Evolutionary conservation across 2,113 vertebrate species (phyloP), one percentile per base, ranked within the genome.

Genomic region (Eptesicus fuscus): DNA sequence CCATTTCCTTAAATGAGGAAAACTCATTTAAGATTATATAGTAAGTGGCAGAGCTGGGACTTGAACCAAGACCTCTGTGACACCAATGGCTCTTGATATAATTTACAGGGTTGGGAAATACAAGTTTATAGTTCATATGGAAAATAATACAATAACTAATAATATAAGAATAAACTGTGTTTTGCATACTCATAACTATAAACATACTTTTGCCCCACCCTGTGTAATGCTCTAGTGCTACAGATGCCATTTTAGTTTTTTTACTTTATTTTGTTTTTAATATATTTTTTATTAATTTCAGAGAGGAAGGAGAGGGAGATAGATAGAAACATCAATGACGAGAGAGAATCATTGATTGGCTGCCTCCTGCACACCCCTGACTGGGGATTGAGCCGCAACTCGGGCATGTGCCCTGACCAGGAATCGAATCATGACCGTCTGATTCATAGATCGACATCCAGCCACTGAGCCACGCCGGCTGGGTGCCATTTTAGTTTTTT

Each of bases 1-100:
- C 40, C 23, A 14, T 93, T 93, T 67, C 49, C 49, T 69, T 82
- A 91, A 35, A 82, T 86, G 51, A 90, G 30, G n/a, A 95, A 83
- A 90, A 63, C 22, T 51, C 69, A 35, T 32, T 82, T n/a, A 59
- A 40, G 42, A 47, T 87, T n/a, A 32, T 40, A 65, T 37, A 85
- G 61, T 92, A 61, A 88, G 18, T 79, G 42, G 32, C 44, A 90
- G 70, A 95, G 25, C 63, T 71, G 37, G 74, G 11, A 77, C 20
- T 79, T 93, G 42, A 79, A 95, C 47, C 32, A 14, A 87, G 42
- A 30, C 69, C 35, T 93, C 79, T 90, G 17, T 92, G 44, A 89
- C 32, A 77, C 16, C 17, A 51, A 9, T 94, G 7, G 83, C 25
- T 94, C 49, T 90, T 88, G 49, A 37, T 92, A 40, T 65, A 88